A percentile compares a stretch with the other conserved stretches of the same genome.
phyloP scores from a whole-genome alignment of 2,113 vertebrate genomes.

The Ibidorhyncha struthersii region DNA sequence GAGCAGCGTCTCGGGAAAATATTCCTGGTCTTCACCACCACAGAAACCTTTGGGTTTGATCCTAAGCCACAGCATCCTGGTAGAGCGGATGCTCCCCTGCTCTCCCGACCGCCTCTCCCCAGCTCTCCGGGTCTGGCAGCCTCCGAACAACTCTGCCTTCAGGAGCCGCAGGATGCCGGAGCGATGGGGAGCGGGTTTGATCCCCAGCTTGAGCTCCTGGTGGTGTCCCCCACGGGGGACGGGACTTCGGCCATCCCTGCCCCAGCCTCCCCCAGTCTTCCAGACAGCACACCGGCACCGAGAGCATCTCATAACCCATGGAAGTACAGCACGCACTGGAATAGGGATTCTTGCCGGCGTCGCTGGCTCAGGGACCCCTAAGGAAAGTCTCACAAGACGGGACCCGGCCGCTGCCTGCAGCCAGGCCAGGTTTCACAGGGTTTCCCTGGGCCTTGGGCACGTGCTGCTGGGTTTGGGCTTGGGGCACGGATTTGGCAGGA shows the following conservation, averaged over 20 bases:
- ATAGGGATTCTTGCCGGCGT: fast-evolving
- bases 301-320: fast-evolving
- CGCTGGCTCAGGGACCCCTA: background rate
- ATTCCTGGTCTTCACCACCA: background rate
- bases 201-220: fast-evolving
- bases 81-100: fast-evolving
- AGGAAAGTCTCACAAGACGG: background rate
- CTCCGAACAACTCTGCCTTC: background rate
- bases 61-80: background rate
- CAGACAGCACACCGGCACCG: fast-evolving
- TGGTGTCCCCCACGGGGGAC: fast-evolving
- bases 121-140: fast-evolving
- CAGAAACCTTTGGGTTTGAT: background rate
- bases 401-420: background rate
- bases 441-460: too few species aligned
- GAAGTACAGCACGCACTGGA: background rate
- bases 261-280: background rate
- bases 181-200: fast-evolving
- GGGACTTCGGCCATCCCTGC: background rate
- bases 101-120: fast-evolving
- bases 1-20: background rate
- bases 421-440: background rate
- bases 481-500: background rate
- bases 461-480: background rate
- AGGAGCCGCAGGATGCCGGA: background rate